Conservation (phyloP, 2,888 invertebrate species). For the Melanophora roralis region DNA sequence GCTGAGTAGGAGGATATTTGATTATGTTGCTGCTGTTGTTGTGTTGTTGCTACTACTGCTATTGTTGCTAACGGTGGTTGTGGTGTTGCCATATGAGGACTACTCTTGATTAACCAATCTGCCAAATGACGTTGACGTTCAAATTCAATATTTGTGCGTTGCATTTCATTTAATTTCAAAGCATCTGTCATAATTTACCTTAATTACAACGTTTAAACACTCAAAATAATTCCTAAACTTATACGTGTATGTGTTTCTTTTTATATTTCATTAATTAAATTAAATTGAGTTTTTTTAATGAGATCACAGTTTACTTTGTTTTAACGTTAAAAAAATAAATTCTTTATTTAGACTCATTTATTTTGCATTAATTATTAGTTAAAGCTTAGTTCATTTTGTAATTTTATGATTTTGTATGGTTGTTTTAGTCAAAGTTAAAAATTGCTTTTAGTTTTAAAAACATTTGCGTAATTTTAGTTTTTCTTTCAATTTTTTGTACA, state of each 20-base stretch:
- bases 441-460: slow-evolving; percentile 49
- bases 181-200: slow-evolving; percentile 71
- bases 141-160: slow-evolving; percentile 77
- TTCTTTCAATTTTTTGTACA: not conserved
- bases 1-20: not conserved
- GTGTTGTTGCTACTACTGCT: slow-evolving; percentile 40
- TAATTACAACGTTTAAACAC: not conserved
- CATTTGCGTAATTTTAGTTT: slow-evolving; percentile 48
- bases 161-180: slow-evolving; percentile 76
- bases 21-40: slow-evolving; percentile 55
- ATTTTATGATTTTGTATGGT: slow-evolving; percentile 18
- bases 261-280: slow-evolving; percentile 16
- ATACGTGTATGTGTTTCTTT: not conserved
- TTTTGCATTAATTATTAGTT: slow-evolving; percentile 11
- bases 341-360: slow-evolving; percentile 14
- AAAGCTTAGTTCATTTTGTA: slow-evolving; percentile 31
- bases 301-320: slow-evolving; percentile 56
- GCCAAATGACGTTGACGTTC: slow-evolving; percentile 77
- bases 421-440: slow-evolving; percentile 32
- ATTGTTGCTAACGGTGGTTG: slow-evolving; percentile 65
- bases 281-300: slow-evolving; percentile 32
- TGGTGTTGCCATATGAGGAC: slow-evolving; percentile 77
- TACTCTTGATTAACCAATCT: slow-evolving; percentile 77
- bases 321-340: slow-evolving; percentile 12
- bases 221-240: not conserved